Evolutionary conservation across 2,888 invertebrate genomes (phyloP).

Genomic region (Caenorhabditis japonica): DNA sequence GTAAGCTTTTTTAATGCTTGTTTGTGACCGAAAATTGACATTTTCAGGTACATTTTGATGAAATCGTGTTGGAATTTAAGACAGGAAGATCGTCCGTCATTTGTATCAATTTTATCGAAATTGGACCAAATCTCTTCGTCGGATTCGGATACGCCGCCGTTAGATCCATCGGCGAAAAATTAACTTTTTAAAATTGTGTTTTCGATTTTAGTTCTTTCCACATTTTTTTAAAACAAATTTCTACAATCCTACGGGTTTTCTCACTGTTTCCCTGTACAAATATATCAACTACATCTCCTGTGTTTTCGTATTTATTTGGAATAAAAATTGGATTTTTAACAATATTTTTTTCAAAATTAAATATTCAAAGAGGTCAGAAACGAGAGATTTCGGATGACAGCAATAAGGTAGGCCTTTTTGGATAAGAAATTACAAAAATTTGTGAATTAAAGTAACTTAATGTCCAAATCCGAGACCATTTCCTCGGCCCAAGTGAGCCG

Average conservation of each 20-base stretch:
- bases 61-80: constrained; percentile 57
- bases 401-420: too few species aligned
- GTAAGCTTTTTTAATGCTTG: constrained; percentile 51
- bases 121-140: constrained; percentile 13
- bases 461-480: constrained; percentile 62
- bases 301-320: constrained; percentile 18
- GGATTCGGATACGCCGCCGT: constrained; percentile 29
- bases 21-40: background rate
- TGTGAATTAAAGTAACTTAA: constrained; percentile 9
- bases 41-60: constrained; percentile 64
- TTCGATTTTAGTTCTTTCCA: too few species aligned
- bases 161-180: constrained; percentile 20
- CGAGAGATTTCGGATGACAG: too few species aligned
- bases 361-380: too few species aligned
- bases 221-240: background rate
- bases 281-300: background rate
- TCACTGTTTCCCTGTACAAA: constrained; percentile 26
- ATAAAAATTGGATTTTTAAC: background rate
- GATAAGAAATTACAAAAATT: too few species aligned
- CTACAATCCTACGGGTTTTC: constrained; percentile 12
- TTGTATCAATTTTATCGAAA: constrained; percentile 47
- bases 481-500: constrained; percentile 62
- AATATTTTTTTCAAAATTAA: too few species aligned
- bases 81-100: constrained; percentile 59
- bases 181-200: background rate